Conservation (phyloP, 2,888 invertebrate genomes). For the Unio pictorum region DNA sequence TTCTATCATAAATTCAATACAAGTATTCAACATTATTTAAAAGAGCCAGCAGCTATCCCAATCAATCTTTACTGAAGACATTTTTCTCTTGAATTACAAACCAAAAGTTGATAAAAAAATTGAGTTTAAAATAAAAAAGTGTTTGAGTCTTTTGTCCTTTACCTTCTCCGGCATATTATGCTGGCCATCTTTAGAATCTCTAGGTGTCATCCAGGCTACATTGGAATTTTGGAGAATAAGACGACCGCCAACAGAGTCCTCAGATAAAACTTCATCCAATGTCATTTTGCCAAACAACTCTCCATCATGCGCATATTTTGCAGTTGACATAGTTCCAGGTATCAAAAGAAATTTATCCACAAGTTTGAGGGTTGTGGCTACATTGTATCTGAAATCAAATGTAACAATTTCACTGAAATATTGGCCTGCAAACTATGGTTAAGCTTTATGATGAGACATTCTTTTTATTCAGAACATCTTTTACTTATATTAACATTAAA, state of each 20-base stretch:
- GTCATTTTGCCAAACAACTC: conserved; percentile 84
- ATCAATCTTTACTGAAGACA: not conserved
- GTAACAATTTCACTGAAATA: not conserved
- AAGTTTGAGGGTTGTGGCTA: conserved; percentile 78
- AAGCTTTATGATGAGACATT: no score
- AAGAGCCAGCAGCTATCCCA: not conserved
- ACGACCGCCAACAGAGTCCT: conserved; percentile 86
- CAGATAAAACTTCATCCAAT: conserved; percentile 82
- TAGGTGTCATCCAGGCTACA: conserved; percentile 77
- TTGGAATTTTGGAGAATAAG: conserved; percentile 84
- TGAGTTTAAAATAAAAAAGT: not conserved
- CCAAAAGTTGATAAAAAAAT: not conserved
- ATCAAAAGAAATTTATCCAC: conserved; percentile 81
- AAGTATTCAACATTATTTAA: not conserved
- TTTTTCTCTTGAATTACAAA: not conserved
- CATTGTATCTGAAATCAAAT: conserved; percentile 76
- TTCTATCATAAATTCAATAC: no score
- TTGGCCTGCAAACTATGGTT: no score
- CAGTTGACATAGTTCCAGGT: conserved; percentile 76
- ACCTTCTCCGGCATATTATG: conserved; percentile 43
- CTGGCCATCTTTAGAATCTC: conserved; percentile 24
- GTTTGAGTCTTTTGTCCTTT: not conserved
- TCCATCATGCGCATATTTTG: conserved; percentile 83
- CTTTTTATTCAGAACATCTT: no score
- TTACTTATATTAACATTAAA: no score